These are phyloP conservation scores for Ellobius talpinus DNA, from an alignment of 2,113 vertebrate genomes.

Conservation along the genomic window DNA sequence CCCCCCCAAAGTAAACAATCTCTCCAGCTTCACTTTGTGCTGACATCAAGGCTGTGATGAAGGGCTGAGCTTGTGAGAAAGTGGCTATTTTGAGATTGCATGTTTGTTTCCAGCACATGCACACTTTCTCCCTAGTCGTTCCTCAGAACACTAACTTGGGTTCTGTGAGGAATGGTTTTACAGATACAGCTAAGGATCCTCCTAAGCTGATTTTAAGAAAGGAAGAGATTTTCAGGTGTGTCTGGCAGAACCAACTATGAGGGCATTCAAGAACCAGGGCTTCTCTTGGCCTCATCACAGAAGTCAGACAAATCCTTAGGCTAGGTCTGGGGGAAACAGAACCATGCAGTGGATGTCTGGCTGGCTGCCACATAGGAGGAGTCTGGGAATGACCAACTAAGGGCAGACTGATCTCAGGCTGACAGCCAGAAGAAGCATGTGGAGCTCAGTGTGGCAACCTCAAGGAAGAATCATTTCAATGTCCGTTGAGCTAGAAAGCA, in stretches of 20 bases:
- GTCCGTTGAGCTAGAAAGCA: not conserved
- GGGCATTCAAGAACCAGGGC: not conserved
- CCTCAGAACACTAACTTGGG: not conserved
- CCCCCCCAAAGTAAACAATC: not conserved
- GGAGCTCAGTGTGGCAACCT: not conserved
- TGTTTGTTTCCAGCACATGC: fast-evolving
- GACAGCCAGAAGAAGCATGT: not conserved
- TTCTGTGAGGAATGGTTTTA: not conserved
- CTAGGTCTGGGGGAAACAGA: not conserved
- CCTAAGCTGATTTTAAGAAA: not conserved
- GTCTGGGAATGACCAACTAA: not conserved
- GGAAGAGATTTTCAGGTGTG: not conserved
- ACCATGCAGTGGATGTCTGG: not conserved
- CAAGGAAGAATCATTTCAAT: not conserved
- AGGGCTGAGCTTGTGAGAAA: not conserved
- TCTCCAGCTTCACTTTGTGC: no score
- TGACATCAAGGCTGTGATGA: not conserved
- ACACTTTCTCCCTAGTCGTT: not conserved
- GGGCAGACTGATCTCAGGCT: not conserved
- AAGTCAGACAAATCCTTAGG: not conserved
- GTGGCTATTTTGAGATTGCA: not conserved
- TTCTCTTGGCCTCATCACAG: not conserved
- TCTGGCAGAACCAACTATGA: not conserved
- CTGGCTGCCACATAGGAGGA: not conserved
- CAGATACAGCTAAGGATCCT: not conserved